Conservation (phyloP, 2,797 vertebrate genomes). For the Gymnothorax reevesii region DNA sequence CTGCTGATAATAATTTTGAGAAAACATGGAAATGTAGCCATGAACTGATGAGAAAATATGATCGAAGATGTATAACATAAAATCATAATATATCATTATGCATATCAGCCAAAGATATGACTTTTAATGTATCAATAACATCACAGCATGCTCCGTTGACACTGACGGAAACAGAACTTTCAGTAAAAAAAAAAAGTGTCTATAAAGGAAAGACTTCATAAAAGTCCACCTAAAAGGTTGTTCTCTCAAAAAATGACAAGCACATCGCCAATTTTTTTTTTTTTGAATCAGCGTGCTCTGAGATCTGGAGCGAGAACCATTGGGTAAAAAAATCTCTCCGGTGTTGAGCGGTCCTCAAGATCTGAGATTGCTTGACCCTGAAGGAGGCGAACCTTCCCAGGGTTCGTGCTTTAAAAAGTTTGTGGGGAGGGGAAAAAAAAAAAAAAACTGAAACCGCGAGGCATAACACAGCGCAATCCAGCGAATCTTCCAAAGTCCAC, state of each 20-base stretch:
- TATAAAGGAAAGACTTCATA: no score
- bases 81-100: background rate
- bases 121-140: constrained; percentile 58
- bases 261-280: background rate
- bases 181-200: no score
- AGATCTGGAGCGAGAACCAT: background rate
- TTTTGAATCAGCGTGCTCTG: background rate
- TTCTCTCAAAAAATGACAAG: background rate
- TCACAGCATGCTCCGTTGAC: constrained; percentile 59
- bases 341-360: background rate
- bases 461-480: constrained; percentile 34
- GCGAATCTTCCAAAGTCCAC: constrained; percentile 26
- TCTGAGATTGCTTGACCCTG: background rate
- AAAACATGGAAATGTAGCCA: background rate
- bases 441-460: background rate
- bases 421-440: background rate
- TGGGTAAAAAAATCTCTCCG: background rate
- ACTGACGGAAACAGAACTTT: constrained; percentile 40
- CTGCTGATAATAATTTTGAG: background rate
- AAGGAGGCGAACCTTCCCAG: background rate
- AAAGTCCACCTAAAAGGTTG: background rate
- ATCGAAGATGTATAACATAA: constrained; percentile 36
- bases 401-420: background rate
- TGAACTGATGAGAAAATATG: background rate
- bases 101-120: constrained; percentile 48